Evolutionary conservation across 2,113 vertebrate genomes (phyloP).

Genomic region (Gymnobelideus leadbeateri): DNA sequence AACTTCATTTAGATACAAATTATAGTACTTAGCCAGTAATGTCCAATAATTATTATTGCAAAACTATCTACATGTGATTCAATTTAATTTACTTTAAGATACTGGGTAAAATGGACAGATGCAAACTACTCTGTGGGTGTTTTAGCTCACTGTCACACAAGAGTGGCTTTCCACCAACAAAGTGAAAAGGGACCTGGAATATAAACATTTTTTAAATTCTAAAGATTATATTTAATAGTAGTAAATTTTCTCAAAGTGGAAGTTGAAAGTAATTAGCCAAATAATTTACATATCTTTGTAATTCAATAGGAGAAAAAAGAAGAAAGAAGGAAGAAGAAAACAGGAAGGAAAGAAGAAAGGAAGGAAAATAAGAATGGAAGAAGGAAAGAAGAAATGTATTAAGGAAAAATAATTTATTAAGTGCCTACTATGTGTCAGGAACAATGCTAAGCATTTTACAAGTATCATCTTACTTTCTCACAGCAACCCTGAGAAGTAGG

Average conservation of each 20-base stretch:
- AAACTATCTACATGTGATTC: background rate
- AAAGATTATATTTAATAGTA: background rate
- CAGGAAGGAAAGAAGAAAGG: background rate
- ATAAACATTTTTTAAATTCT: background rate
- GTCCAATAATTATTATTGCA: background rate
- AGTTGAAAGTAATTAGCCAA: background rate
- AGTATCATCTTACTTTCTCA: background rate
- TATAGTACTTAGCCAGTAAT: background rate
- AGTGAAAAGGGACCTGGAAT: background rate
- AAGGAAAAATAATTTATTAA: background rate
- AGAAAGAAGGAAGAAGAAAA: background rate
- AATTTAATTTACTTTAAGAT: background rate
- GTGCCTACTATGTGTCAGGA: background rate
- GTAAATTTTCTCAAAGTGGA: background rate
- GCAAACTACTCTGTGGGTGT: background rate
- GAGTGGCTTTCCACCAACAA: background rate
- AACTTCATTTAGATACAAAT: conserved; percentile 7
- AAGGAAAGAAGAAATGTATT: background rate
- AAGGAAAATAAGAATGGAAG: background rate
- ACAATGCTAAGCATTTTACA: background rate
- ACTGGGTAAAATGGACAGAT: background rate
- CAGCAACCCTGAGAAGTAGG: background rate
- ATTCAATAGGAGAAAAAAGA: conserved; percentile 11
- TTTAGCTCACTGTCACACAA: background rate
- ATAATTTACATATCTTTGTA: conserved; percentile 31